Evolutionary conservation across 2,888 invertebrate genomes (phyloP).

Genomic region (Aelia acuminata): DNA sequence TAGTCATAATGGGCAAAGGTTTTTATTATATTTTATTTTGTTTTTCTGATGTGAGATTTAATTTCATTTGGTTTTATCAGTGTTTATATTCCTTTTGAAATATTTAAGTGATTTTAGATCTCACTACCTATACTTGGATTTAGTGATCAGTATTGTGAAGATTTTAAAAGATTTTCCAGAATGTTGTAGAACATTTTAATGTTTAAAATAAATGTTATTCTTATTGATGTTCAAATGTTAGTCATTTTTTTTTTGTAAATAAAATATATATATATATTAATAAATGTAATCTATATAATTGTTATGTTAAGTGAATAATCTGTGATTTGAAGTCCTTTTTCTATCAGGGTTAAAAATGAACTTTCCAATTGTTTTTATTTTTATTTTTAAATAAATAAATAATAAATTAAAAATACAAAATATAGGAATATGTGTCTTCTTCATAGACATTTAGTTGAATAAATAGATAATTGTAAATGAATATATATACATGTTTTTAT

Average conservation of each 20-base stretch:
- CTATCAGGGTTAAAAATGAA: slow-evolving; percentile 3
- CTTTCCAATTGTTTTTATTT: background rate
- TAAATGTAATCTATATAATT: background rate
- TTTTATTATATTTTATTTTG: no score
- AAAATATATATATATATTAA: background rate
- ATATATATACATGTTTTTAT: background rate
- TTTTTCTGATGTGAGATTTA: slow-evolving; percentile 18
- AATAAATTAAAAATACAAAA: background rate
- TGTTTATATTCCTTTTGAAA: background rate
- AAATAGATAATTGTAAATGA: slow-evolving; percentile 1
- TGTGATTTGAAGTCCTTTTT: slow-evolving; percentile 24
- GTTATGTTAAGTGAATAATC: background rate
- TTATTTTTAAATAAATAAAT: background rate
- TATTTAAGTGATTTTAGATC: background rate
- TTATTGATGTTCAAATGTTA: background rate
- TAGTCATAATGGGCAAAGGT: background rate
- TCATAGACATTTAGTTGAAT: background rate
- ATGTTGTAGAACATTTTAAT: background rate
- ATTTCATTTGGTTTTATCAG: slow-evolving; percentile 13
- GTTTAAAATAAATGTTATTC: background rate
- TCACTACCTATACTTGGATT: background rate
- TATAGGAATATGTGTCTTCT: background rate
- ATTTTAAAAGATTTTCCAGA: slow-evolving; percentile 19
- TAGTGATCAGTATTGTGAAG: slow-evolving; percentile 24
- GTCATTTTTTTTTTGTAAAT: background rate